These are phyloP conservation scores for Siniperca knerii DNA, from an alignment of 2,113 vertebrate species.

Conservation along the genomic window DNA sequence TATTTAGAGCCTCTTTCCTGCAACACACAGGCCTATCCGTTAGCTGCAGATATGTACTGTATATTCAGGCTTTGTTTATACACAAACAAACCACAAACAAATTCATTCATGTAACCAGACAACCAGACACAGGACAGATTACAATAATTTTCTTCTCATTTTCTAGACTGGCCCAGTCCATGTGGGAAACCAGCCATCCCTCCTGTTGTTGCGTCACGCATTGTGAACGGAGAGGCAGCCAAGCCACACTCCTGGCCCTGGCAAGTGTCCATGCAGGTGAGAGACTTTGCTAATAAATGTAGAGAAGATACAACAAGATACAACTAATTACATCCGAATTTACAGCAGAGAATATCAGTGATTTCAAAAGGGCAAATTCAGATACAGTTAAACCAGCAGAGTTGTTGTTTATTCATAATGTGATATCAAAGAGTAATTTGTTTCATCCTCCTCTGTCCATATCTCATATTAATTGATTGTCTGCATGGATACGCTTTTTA, in stretches of 20 bases:
- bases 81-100: conserved; percentile 38
- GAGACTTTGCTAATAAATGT: conserved; percentile 2
- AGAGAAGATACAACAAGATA: background rate
- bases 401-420: background rate
- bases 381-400: background rate
- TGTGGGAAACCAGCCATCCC: conserved; percentile 80
- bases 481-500: background rate
- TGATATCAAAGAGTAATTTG: background rate
- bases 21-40: conserved; percentile 40
- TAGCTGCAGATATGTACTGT: conserved; percentile 41
- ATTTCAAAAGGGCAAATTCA: background rate
- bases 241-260: conserved; percentile 85
- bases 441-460: background rate
- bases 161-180: conserved; percentile 80
- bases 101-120: conserved; percentile 1
- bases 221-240: conserved; percentile 84
- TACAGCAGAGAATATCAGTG: background rate
- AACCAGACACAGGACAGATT: conserved; percentile 1
- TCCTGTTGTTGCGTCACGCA: conserved; percentile 74
- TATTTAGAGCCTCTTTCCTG: conserved; percentile 27
- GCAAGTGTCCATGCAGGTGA: conserved; percentile 88
- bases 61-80: conserved; percentile 42
- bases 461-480: background rate
- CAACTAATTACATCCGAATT: background rate
- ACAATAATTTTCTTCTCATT: conserved; percentile 9